Conservation (phyloP, 2,888 invertebrate species). For the Parochlus steinenii region DNA sequence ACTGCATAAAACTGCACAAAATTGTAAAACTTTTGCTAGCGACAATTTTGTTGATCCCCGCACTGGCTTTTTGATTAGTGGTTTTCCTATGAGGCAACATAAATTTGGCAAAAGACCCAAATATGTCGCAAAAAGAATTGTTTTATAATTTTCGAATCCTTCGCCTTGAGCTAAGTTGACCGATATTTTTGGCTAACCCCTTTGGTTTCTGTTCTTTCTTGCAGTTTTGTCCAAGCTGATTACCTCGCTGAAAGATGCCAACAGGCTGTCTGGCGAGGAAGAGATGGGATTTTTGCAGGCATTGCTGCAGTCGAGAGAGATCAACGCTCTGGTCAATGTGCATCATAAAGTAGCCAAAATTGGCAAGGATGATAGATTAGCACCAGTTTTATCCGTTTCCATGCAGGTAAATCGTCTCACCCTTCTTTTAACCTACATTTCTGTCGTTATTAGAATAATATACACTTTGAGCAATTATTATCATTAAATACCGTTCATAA, state of each 20-base stretch:
- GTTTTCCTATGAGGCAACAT: too few relatives aligned
- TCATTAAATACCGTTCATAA: too few relatives aligned
- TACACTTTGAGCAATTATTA: neutral
- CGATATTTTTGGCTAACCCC: too few relatives aligned
- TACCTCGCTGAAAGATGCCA: slow-evolving; percentile 65
- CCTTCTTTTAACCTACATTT: too few relatives aligned
- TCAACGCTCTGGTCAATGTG: slow-evolving; percentile 79
- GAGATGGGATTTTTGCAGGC: slow-evolving; percentile 75
- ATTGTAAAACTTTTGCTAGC: too few relatives aligned
- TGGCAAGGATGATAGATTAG: slow-evolving; percentile 69
- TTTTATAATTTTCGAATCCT: too few relatives aligned
- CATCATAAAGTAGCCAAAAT: slow-evolving; percentile 77
- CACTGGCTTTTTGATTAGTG: too few relatives aligned
- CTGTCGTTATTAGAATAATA: neutral
- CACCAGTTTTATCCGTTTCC: slow-evolving; percentile 68
- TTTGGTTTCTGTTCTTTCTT: slow-evolving; percentile 21
- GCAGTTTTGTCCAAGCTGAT: slow-evolving; percentile 64
- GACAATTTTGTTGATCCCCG: too few relatives aligned
- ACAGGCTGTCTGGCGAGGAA: slow-evolving; percentile 56
- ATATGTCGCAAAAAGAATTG: too few relatives aligned
- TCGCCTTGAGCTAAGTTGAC: neutral
- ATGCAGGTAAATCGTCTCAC: slow-evolving; percentile 41
- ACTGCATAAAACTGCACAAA: too few relatives aligned
- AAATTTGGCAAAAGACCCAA: too few relatives aligned
- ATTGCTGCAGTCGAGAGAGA: slow-evolving; percentile 67